These are phyloP conservation scores for Galleria mellonella DNA, from an alignment of 1,140 invertebrate species.

Conservation along the genomic window DNA sequence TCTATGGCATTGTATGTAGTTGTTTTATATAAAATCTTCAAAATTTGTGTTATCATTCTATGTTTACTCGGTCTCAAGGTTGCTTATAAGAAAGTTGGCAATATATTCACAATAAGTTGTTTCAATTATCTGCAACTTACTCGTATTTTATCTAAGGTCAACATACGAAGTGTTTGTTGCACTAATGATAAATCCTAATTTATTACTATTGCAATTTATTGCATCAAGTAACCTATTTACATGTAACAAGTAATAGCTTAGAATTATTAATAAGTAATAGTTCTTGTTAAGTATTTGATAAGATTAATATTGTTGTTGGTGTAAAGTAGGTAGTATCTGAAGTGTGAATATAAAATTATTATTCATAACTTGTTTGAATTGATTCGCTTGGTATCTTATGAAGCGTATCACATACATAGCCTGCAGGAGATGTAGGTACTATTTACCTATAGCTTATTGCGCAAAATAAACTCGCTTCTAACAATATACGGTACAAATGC, in stretches of 20 bases:
- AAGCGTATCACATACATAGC: conserved; percentile 19
- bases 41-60: not conserved
- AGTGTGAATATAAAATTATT: conserved; percentile 1
- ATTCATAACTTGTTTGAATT: conserved; percentile 16
- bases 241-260: not conserved
- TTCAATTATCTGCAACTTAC: conserved; percentile 34
- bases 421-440: too few species aligned
- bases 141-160: conserved; percentile 64
- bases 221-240: conserved; percentile 11
- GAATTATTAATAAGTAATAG: not conserved
- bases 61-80: too few species aligned
- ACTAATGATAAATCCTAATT: conserved; percentile 46
- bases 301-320: not conserved
- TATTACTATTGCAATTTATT: conserved; percentile 32
- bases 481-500: too few species aligned
- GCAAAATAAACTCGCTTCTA: too few species aligned
- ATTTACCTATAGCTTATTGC: too few species aligned
- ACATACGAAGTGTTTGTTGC: conserved; percentile 37
- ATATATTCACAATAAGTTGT: conserved; percentile 19
- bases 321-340: not conserved
- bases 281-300: not conserved
- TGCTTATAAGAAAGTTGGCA: not conserved
- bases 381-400: conserved; percentile 22
- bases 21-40: conserved; percentile 1
- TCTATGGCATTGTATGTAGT: conserved; percentile 12